Evolutionary conservation across 1,140 invertebrate species (phyloP).

Genomic region (Gyrodactylus bullatarudis): DNA sequence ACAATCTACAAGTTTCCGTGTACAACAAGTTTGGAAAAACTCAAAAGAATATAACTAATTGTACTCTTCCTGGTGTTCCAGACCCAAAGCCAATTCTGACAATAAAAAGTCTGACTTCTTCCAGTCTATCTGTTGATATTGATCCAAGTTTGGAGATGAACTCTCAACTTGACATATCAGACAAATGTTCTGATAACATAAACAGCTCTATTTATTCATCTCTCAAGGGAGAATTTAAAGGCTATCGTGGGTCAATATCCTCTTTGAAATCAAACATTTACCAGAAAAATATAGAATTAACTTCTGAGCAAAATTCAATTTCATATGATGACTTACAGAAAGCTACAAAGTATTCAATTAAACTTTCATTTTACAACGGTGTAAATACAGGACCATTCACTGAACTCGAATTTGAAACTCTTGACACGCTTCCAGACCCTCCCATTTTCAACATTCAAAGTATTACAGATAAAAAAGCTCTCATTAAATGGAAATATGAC

Average conservation of each 20-base stretch:
- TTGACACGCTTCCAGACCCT: not conserved
- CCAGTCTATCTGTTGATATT: not conserved
- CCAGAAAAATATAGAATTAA: not conserved
- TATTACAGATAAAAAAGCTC: not conserved
- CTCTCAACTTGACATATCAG: not conserved
- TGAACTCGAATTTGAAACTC: not conserved
- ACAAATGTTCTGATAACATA: not conserved
- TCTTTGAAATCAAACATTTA: not conserved
- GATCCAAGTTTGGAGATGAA: not conserved
- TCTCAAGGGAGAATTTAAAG: not conserved
- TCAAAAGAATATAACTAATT: not conserved
- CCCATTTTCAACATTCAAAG: not conserved
- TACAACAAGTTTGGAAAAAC: not conserved
- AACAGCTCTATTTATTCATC: not conserved
- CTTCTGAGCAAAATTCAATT: not conserved
- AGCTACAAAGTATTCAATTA: not conserved
- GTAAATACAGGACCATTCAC: not conserved
- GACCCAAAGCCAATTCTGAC: not conserved
- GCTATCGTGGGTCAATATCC: not conserved
- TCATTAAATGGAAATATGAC: not conserved
- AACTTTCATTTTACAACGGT: not conserved
- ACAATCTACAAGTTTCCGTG: not conserved
- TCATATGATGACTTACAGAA: not conserved
- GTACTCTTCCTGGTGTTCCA: not conserved
- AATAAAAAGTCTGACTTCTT: not conserved